Percentiles rank a stretch among this genome's conserved stretches.
These are phyloP conservation scores for Drosophila leonis DNA, from an alignment of 2,888 invertebrate genomes.

Conservation along the genomic window DNA sequence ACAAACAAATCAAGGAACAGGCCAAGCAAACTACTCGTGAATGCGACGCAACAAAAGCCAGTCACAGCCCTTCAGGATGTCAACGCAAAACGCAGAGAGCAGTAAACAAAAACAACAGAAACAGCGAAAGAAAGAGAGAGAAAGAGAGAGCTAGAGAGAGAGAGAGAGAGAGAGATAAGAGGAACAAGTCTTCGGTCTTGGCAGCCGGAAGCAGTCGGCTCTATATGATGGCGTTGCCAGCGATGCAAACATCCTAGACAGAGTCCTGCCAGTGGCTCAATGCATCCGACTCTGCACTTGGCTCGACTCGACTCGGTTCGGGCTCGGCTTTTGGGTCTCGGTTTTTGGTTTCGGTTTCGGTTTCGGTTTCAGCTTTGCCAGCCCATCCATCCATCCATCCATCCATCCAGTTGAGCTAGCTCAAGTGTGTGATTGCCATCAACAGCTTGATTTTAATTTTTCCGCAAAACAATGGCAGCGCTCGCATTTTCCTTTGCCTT, in stretches of 20 bases:
- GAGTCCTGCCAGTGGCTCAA: constrained; percentile 22
- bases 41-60: constrained; percentile 45
- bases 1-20: constrained; percentile 60
- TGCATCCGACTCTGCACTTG: constrained; percentile 8
- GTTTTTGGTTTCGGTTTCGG: constrained; percentile 20
- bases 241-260: constrained; percentile 75
- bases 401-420: constrained; percentile 61
- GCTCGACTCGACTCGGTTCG: neutral
- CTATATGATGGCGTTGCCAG: constrained; percentile 59
- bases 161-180: neutral
- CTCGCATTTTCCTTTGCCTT: constrained; percentile 33
- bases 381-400: constrained; percentile 50
- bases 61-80: constrained; percentile 68
- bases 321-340: constrained; percentile 2
- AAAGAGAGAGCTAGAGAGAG: constrained; percentile 1
- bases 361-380: constrained; percentile 14
- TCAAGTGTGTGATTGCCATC: constrained; percentile 79
- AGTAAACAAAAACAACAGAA: constrained; percentile 9
- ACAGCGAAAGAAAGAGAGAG: constrained; percentile 2
- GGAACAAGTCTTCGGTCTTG: constrained; percentile 15
- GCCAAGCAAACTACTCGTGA: constrained; percentile 29
- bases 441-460: constrained; percentile 78
- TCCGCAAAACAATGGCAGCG: constrained; percentile 47
- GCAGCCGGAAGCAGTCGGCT: constrained; percentile 70
- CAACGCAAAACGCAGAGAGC: constrained; percentile 41